Base-by-base conservation (phyloP, 2,888 invertebrate genomes). In the Drosophila infuscata region DNA sequence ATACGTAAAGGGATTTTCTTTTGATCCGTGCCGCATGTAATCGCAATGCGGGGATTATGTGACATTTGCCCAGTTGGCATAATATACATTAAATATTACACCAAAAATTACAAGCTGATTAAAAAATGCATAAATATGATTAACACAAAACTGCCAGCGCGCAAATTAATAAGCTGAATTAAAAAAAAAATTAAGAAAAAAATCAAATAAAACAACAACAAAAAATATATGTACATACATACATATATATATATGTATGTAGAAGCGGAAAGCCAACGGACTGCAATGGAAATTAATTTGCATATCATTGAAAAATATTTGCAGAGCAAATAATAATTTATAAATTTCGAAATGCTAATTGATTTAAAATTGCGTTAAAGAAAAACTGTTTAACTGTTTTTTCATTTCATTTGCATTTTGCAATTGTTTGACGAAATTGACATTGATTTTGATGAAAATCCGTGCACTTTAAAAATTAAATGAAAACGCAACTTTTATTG, bases 71-170 rank as follows among this genome's bases (percentile, higher is more conserved):
- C 79, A 61, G 52, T 69, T 77, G 74, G 60, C 51, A 59, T 68
- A 68, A 78, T 81, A 70, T 79, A 63, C 79, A 76, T 74, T 72
- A 81, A 79, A 79, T 63, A 83, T 83, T 79, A 83, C 73, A 81
- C 66, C 71, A 74, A 83, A 67, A 71, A 70, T 69, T 71, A 74
- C 84, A 71, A 74, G 76, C 74, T 74, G 83, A 72, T 80, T 82
- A 79, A 84, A 77, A 74, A 62, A 69, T 49, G 49, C 61, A 76
- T 62, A 68, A 71, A 76, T 75, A 76, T 74, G 70, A 78, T 79
- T 75, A 78, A 74, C 70, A 70, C 66, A 52, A 36, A 74, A 59
- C 56, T 54, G 61, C 56, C 60, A 67, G 36, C 30, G 35, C 25
- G 57, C 57, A 63, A 41, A 71, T 71, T 63, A 71, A 63, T 71